These are phyloP conservation scores for Labroides dimidiatus DNA, from an alignment of 2,797 vertebrate species.

Conservation along the genomic window DNA sequence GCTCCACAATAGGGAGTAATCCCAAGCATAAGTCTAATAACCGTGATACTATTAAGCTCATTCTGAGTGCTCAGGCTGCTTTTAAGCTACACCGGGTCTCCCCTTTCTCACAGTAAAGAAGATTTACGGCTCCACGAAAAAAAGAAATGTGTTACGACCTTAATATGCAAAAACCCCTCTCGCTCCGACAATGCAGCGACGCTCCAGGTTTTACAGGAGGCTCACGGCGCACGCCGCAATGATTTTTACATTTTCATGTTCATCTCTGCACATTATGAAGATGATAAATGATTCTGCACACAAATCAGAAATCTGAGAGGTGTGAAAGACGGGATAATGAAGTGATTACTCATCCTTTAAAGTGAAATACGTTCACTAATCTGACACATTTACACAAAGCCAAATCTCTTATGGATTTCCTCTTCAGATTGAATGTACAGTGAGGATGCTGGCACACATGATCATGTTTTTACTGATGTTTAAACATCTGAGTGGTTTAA, in stretches of 20 bases:
- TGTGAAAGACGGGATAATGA: slow-evolving; percentile 60
- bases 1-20: slow-evolving; percentile 55
- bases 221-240: slow-evolving; percentile 40
- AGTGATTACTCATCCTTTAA: slow-evolving; percentile 57
- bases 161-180: slow-evolving; percentile 59
- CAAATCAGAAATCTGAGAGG: slow-evolving; percentile 54
- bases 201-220: slow-evolving; percentile 58
- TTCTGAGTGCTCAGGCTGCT: slow-evolving; percentile 38
- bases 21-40: slow-evolving; percentile 51
- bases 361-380: slow-evolving; percentile 26
- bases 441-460: neutral
- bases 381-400: slow-evolving; percentile 41
- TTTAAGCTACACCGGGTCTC: slow-evolving; percentile 49
- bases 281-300: slow-evolving; percentile 40
- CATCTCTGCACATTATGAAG: slow-evolving; percentile 45
- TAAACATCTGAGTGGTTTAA: neutral
- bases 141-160: slow-evolving; percentile 49
- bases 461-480: neutral
- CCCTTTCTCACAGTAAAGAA: slow-evolving; percentile 56
- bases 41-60: slow-evolving; percentile 39
- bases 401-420: slow-evolving; percentile 9
- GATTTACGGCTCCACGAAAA: slow-evolving; percentile 61
- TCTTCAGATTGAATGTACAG: slow-evolving; percentile 7
- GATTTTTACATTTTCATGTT: slow-evolving; percentile 61
- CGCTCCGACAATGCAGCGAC: slow-evolving; percentile 16